These are phyloP conservation scores for Laspeyria flexula DNA, from an alignment of 2,888 invertebrate species.

Conservation along the genomic window DNA sequence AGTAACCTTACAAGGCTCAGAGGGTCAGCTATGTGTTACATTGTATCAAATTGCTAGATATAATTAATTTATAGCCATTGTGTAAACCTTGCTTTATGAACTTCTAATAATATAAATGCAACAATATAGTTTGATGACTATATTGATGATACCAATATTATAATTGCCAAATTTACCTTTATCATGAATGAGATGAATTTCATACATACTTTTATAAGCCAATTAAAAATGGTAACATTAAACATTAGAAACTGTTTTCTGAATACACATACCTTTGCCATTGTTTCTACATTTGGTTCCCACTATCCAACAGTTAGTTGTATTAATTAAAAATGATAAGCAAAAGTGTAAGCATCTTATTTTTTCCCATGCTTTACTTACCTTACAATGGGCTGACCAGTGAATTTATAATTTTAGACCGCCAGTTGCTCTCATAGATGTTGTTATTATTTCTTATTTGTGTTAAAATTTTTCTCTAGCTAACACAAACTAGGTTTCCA, in stretches of 20 bases:
- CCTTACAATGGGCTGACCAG: conserved; percentile 68
- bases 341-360: conserved; percentile 62
- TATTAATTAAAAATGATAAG: conserved; percentile 76
- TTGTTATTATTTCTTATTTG: conserved; percentile 17
- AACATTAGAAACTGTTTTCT: conserved; percentile 70
- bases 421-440: conserved; percentile 30
- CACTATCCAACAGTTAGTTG: conserved; percentile 76
- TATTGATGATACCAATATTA: conserved; percentile 1
- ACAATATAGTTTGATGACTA: conserved; percentile 23
- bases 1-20: conserved; percentile 27
- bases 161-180: not conserved
- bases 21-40: conserved; percentile 37
- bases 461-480: conserved; percentile 17
- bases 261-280: conserved; percentile 62
- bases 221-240: conserved; percentile 48
- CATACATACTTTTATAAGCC: conserved; percentile 29
- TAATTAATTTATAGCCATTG: conserved; percentile 43
- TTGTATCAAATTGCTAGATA: conserved; percentile 32
- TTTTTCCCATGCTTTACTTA: conserved; percentile 79
- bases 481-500: conserved; percentile 1
- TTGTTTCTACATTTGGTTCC: conserved; percentile 70
- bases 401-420: conserved; percentile 55
- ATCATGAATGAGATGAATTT: conserved; percentile 1
- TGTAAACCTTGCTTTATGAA: conserved; percentile 20
- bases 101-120: conserved; percentile 36